Base-by-base conservation (phyloP, 2,888 invertebrate genomes). In the Chrysolina haemoptera region DNA sequence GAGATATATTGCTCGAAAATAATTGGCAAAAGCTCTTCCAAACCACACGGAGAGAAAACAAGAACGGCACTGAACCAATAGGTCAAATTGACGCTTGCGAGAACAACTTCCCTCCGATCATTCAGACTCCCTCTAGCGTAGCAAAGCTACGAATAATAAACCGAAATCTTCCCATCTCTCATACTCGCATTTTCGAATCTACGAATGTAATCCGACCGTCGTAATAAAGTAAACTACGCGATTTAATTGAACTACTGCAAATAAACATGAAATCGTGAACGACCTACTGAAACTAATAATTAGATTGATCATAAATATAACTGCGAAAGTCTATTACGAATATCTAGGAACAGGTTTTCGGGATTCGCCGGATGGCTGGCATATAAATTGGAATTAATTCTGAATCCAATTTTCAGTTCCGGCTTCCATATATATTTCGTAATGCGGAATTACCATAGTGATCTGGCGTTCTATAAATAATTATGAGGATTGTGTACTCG, bases 251-350 rank as follows among this genome's bases (percentile, higher is more conserved):
- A 69, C 65, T 64, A 59, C 59, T 59, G 63, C 62, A 68, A 70
- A 70, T 70, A 70, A 74, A 68, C 74, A 68, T 65, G 64, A 41
- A 65, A 68, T 68, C 27, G 41, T n/a, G 50, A 70, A 64, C 66
- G 74, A 62, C 18, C 46, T 43, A 63, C 64, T 68, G 41, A 74
- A 71, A 68, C 68, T 68, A 74, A 70, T 74, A 70, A 68, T 67
- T 53, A 67, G 67, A 67, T 67, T 67, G 67, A 67, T 67, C 67
- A 53, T 67, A 67, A 67, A 67, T 18, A 67, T 40, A 67, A 67
- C 53, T 35, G n/a, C 20, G 67, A 41, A 55, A 35, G 53, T 59
- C 27, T 59, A 59, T 59, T 59, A 53, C 53, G 67, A 53, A 67
- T 67, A 50, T 67, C 67, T 40, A 41, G 67, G 59, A 59, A 35